phyloP scores from a whole-genome alignment of 2,888 invertebrate species.

The Pristionchus mayeri region DNA sequence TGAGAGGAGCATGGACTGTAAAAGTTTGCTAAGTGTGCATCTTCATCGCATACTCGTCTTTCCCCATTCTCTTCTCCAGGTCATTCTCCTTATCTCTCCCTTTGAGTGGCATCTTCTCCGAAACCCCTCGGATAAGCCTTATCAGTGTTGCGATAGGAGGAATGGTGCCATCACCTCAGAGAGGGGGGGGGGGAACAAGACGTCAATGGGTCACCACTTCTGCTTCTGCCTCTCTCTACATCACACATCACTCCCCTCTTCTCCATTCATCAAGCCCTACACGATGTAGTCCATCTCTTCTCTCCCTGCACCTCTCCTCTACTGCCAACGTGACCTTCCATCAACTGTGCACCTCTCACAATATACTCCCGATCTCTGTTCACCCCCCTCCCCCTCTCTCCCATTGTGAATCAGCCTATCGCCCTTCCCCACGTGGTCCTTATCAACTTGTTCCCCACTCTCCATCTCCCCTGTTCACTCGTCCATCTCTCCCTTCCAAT shows the following conservation, averaged over 20 bases:
- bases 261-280: slow-evolving; percentile 23
- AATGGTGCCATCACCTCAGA: not conserved
- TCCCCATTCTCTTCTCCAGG: not conserved
- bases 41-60: no score
- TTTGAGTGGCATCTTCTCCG: slow-evolving; percentile 23
- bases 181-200: no score
- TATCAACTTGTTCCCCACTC: not conserved
- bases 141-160: not conserved
- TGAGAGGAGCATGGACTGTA: no score
- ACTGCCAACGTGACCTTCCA: not conserved
- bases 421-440: not conserved
- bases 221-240: slow-evolving; percentile 1
- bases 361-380: not conserved
- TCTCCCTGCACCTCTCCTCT: slow-evolving; percentile 26
- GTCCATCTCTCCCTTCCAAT: not conserved
- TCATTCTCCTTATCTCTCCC: not conserved
- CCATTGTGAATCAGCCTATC: not conserved
- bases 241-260: slow-evolving; percentile 8
- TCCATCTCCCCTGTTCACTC: not conserved
- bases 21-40: no score
- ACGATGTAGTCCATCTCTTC: slow-evolving; percentile 7
- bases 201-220: not conserved
- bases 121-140: not conserved
- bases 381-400: not conserved
- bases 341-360: not conserved